A percentile compares a stretch with the other conserved stretches of the same genome.
Conservation (phyloP, 1,140 invertebrate species). For the Aphelinus atriplicis region DNA sequence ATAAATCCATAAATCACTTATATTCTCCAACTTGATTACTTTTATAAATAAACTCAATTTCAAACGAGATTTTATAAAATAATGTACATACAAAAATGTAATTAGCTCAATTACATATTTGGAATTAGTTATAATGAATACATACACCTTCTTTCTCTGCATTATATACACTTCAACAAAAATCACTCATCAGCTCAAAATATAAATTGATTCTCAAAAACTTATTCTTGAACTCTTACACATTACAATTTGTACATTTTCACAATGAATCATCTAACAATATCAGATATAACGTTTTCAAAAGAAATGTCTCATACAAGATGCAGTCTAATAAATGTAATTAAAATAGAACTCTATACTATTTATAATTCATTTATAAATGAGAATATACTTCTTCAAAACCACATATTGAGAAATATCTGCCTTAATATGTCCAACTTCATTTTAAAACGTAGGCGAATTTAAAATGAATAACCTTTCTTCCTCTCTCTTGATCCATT, state of each 20-base stretch:
- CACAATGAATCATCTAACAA: constrained; percentile 24
- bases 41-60: no score
- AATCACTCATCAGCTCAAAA: not conserved
- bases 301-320: constrained; percentile 2
- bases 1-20: not conserved
- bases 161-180: constrained; percentile 35
- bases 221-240: constrained; percentile 13
- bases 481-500: constrained; percentile 95
- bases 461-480: constrained; percentile 92
- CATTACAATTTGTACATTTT: constrained; percentile 32
- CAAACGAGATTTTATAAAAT: not conserved
- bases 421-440: no score
- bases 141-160: not conserved
- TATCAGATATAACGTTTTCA: constrained; percentile 23
- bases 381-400: no score
- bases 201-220: constrained; percentile 25
- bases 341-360: constrained; percentile 10
- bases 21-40: no score
- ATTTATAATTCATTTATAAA: constrained; percentile 8
- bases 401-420: no score
- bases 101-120: not conserved
- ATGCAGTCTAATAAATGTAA: constrained; percentile 21
- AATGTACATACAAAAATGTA: constrained; percentile 18
- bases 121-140: constrained; percentile 30
- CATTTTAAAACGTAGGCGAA: constrained; percentile 82